Percentiles rank a stretch among this genome's conserved stretches.
Evolutionary conservation across 2,888 invertebrate species (phyloP).

Genomic region (Lingula anatina): DNA sequence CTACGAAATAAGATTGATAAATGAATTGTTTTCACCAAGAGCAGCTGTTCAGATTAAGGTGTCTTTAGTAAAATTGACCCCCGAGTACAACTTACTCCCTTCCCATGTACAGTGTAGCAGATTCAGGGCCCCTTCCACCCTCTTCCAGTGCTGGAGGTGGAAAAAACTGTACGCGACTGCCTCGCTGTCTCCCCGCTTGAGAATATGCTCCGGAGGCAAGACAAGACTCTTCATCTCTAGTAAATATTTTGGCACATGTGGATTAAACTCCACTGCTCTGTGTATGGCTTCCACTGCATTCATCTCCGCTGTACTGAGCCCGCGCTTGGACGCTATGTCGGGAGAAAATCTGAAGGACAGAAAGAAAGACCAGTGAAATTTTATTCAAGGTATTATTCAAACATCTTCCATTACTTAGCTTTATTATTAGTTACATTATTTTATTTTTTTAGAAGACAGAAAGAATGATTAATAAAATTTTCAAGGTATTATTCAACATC

Average conservation of each 20-base stretch:
- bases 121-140: conserved; percentile 89
- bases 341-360: conserved; percentile 64
- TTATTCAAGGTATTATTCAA: too few species aligned
- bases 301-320: conserved; percentile 80
- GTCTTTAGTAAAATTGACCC: too few species aligned
- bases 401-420: too few species aligned
- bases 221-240: conserved; percentile 92
- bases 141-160: conserved; percentile 94
- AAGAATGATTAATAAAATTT: too few species aligned
- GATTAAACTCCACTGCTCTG: conserved; percentile 94
- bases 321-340: conserved; percentile 77
- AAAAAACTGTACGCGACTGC: conserved; percentile 95
- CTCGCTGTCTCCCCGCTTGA: conserved; percentile 94
- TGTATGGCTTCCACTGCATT: conserved; percentile 91
- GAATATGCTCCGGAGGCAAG: conserved; percentile 92
- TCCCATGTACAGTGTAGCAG: conserved; percentile 89
- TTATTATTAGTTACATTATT: too few species aligned
- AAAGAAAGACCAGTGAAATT: conserved; percentile 1
- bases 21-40: too few species aligned
- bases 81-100: conserved; percentile 66
- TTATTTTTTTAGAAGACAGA: too few species aligned
- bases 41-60: too few species aligned
- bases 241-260: conserved; percentile 94
- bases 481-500: too few species aligned
- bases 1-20: too few species aligned